These are phyloP conservation scores for Hippocampus comes DNA, from an alignment of 2,113 vertebrate species.

Conservation along the genomic window DNA sequence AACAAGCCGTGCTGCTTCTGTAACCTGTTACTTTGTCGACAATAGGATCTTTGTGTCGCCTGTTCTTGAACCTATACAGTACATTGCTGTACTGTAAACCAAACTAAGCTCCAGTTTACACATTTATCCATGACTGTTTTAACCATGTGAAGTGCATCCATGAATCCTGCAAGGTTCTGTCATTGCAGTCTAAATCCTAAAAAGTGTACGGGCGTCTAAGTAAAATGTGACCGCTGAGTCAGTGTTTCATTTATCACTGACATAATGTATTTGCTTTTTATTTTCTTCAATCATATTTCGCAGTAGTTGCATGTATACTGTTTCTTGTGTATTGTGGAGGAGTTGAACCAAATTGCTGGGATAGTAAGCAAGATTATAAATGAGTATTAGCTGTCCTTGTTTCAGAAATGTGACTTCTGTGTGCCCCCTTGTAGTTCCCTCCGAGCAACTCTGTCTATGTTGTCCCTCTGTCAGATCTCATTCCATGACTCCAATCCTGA, in stretches of 20 bases:
- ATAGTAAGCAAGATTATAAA: no score
- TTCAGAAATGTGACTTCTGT: no score
- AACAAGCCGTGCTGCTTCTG: slow-evolving; percentile 6
- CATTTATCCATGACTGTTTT: neutral
- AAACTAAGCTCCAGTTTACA: slow-evolving; percentile 8
- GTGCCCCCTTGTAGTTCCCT: neutral
- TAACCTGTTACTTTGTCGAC: slow-evolving; percentile 25
- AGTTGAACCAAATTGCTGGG: no score
- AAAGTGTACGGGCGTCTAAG: neutral
- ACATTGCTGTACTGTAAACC: neutral
- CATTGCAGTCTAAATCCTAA: neutral
- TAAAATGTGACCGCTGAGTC: neutral
- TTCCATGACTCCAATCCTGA: neutral
- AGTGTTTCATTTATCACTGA: neutral
- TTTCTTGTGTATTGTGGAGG: no score
- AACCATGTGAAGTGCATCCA: neutral
- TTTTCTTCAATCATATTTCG: neutral
- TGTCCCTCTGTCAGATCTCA: neutral
- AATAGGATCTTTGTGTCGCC: slow-evolving; percentile 26
- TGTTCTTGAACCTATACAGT: neutral
- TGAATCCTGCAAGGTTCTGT: neutral
- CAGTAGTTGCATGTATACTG: neutral
- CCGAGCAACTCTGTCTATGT: neutral
- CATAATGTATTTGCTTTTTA: no score
- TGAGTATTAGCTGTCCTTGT: no score